These are phyloP conservation scores for Pterocles orientalis DNA, from an alignment of 2,113 vertebrate species.

Conservation along the genomic window DNA sequence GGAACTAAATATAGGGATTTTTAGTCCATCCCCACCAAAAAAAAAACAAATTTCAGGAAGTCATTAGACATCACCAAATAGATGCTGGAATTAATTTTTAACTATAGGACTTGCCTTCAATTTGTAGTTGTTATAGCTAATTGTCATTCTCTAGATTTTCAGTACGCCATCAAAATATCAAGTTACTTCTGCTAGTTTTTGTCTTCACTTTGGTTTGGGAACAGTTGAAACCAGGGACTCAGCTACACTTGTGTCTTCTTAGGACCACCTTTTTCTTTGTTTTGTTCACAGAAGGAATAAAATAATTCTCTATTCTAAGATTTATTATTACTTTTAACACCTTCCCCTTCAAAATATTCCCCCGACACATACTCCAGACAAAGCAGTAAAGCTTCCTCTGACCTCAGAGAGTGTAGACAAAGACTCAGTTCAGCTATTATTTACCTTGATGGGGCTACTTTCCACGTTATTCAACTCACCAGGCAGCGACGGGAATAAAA, in stretches of 20 bases:
- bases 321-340: neutral
- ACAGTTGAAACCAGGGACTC: neutral
- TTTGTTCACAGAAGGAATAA: neutral
- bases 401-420: neutral
- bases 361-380: neutral
- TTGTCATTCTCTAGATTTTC: neutral
- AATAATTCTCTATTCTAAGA: neutral
- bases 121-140: neutral
- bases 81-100: neutral
- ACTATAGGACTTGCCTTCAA: neutral
- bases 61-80: neutral
- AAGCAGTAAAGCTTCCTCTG: neutral
- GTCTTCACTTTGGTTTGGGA: neutral
- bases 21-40: neutral
- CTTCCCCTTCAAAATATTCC: neutral
- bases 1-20: neutral
- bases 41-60: neutral
- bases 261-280: neutral
- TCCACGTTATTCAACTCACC: neutral
- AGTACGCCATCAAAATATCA: neutral
- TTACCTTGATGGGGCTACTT: conserved; percentile 10
- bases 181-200: neutral
- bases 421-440: neutral
- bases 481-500: conserved; percentile 25
- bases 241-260: neutral